Percentiles rank a stretch among this genome's conserved stretches.
phyloP scores from a whole-genome alignment of 2,797 vertebrate genomes.

The Eleutherodactylus coqui region DNA sequence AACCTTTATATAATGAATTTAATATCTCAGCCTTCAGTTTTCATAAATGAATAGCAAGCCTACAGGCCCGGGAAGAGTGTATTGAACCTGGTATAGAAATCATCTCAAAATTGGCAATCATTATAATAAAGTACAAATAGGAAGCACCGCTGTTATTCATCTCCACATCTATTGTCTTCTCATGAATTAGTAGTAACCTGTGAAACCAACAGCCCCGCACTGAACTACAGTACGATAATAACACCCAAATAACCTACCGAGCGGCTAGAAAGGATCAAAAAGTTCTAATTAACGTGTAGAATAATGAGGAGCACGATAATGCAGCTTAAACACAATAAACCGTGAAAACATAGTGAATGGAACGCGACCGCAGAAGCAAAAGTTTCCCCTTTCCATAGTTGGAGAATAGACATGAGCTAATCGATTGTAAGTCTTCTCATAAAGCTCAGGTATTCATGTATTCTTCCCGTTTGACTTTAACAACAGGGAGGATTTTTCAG shows the following conservation, averaged over 20 bases:
- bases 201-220: background rate
- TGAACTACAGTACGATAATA: constrained; percentile 22
- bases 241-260: constrained; percentile 22
- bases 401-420: background rate
- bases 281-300: constrained; percentile 34
- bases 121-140: constrained; percentile 6
- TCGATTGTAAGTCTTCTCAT: background rate
- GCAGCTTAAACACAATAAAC: constrained; percentile 29
- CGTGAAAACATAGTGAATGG: constrained; percentile 5
- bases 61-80: background rate
- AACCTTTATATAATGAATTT: background rate
- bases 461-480: no score
- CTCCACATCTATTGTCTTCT: constrained; percentile 22
- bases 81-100: background rate
- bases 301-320: constrained; percentile 29
- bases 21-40: background rate
- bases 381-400: background rate
- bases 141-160: constrained; percentile 15
- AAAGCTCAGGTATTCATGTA: constrained; percentile 9
- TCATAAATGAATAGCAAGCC: background rate
- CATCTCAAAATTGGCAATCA: background rate
- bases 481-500: background rate
- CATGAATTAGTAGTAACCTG: constrained; percentile 19
- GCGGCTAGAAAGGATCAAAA: constrained; percentile 12
- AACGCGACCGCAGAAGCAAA: background rate